Evolutionary conservation across 2,113 vertebrate species (phyloP).

Genomic region (Redunca redunca): DNA sequence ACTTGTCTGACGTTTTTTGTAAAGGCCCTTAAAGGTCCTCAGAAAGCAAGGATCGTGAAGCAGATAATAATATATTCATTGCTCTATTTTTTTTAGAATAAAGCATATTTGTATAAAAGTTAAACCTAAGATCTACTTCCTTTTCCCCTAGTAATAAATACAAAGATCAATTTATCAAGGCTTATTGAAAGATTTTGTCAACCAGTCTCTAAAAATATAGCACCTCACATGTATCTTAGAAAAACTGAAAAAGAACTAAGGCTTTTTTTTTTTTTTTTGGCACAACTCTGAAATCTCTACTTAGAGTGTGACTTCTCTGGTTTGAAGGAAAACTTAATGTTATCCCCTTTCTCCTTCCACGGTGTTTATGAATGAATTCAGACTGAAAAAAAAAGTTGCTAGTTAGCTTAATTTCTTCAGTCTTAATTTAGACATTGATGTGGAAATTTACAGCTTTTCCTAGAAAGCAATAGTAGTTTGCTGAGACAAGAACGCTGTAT

Average conservation of each 20-base stretch:
- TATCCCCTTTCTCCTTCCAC: background rate
- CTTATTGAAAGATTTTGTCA: background rate
- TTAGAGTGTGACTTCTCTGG: background rate
- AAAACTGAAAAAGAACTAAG: background rate
- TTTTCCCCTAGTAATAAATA: background rate
- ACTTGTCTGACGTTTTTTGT: slow-evolving; percentile 11
- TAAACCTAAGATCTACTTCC: background rate
- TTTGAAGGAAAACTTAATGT: background rate
- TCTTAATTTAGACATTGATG: background rate
- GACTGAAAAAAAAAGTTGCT: background rate
- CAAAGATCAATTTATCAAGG: background rate
- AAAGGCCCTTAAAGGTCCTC: background rate
- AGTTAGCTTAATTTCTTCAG: background rate
- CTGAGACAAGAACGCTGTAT: background rate
- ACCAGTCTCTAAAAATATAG: background rate
- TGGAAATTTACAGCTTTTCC: background rate
- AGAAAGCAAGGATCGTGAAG: background rate
- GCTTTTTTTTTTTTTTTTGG: background rate
- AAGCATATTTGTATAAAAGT: slow-evolving; percentile 1
- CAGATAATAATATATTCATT: background rate
- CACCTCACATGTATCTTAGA: background rate
- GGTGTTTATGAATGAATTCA: slow-evolving; percentile 1
- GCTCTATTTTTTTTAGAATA: background rate
- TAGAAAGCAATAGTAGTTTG: background rate
- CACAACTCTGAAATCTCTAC: background rate